Evolutionary conservation across 2,113 vertebrate genomes (phyloP).

Genomic region (Acrocephalus arundinaceus): DNA sequence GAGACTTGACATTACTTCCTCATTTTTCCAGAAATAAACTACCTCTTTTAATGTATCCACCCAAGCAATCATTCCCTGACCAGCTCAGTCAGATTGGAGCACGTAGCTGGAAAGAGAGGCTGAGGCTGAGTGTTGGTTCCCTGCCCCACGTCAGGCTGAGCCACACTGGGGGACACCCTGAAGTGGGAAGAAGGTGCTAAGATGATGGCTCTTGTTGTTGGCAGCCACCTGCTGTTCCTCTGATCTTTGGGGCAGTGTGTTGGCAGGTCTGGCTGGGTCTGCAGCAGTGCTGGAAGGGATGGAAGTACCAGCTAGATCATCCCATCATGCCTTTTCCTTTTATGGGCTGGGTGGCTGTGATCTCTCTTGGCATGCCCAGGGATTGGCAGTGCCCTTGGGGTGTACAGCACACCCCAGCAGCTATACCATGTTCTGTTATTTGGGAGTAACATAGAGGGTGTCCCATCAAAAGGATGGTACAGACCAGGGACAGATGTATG

Average conservation of each 20-base stretch:
- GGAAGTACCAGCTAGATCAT: not conserved
- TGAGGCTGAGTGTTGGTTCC: not conserved
- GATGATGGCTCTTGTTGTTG: not conserved
- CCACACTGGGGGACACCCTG: not conserved
- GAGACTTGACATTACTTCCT: not conserved
- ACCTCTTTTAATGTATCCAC: not conserved
- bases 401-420: not conserved
- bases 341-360: not conserved
- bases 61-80: not conserved
- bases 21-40: not conserved
- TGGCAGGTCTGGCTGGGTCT: not conserved
- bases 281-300: not conserved
- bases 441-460: not conserved
- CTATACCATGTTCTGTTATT: not conserved
- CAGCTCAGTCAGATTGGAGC: not conserved
- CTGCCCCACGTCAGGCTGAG: too few relatives aligned
- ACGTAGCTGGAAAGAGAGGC: not conserved
- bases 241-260: not conserved
- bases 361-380: not conserved
- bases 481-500: not conserved
- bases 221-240: not conserved
- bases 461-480: not conserved
- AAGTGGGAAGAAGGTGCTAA: not conserved
- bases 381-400: not conserved
- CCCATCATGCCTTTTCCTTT: not conserved